Evolutionary conservation across 2,113 vertebrate genomes (phyloP).

Genomic region (Notothenia rossii): DNA sequence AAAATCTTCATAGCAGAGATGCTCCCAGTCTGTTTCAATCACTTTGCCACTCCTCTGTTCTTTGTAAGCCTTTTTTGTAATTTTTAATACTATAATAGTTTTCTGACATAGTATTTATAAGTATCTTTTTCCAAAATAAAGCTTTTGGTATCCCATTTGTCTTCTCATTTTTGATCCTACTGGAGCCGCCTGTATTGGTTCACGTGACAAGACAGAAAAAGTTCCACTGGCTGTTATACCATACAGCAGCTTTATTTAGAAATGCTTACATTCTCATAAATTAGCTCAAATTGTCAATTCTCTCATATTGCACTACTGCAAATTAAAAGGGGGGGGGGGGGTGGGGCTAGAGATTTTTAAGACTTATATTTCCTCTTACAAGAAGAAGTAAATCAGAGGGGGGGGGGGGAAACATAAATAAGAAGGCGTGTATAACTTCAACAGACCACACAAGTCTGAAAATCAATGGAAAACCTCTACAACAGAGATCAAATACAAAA

Average conservation of each 20-base stretch:
- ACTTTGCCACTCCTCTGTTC: conserved; percentile 59
- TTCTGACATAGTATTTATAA: conserved; percentile 80
- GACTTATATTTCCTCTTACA: conserved; percentile 46
- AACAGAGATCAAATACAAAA: conserved; percentile 16
- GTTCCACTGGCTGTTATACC: conserved; percentile 51
- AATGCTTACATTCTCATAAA: conserved; percentile 85
- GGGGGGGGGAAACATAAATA: conserved; percentile 28
- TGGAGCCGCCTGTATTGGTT: background rate
- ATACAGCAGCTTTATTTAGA: conserved; percentile 87
- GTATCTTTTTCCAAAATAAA: conserved; percentile 81
- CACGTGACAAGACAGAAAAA: conserved; percentile 33
- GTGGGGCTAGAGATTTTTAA: conserved; percentile 42
- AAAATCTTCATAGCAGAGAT: conserved; percentile 16
- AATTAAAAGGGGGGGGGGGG: conserved; percentile 52
- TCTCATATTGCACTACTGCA: conserved; percentile 79
- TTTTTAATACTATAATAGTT: conserved; percentile 68
- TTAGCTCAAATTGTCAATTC: conserved; percentile 70
- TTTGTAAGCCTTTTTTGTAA: conserved; percentile 73
- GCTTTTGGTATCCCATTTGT: conserved; percentile 67
- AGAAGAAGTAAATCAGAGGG: conserved; percentile 28
- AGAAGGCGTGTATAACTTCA: conserved; percentile 16
- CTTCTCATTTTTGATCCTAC: background rate
- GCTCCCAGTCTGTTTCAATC: conserved; percentile 41
- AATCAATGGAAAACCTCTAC: background rate
- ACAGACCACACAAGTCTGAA: conserved; percentile 4